Conservation (phyloP, 2,113 vertebrate species). For the Oryzias melastigma region DNA sequence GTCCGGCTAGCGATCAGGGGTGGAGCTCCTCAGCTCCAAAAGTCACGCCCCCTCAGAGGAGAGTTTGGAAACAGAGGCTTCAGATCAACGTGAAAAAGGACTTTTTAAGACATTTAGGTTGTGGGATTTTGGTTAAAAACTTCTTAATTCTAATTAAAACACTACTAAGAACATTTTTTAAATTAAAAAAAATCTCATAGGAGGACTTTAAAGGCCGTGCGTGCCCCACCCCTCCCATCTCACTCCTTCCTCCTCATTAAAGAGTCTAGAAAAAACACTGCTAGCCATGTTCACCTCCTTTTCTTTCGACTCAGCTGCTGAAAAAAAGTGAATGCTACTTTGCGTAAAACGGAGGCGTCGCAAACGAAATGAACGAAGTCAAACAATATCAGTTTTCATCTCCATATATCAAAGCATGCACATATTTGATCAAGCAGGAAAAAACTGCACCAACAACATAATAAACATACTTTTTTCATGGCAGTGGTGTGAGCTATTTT, state of each 20-base stretch:
- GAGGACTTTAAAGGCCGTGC: background rate
- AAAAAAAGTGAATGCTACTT: constrained; percentile 33
- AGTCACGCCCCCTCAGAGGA: too few relatives aligned
- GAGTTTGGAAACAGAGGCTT: too few relatives aligned
- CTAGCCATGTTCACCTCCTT: constrained; percentile 31
- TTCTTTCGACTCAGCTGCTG: constrained; percentile 22
- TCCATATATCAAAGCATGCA: constrained; percentile 74
- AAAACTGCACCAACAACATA: constrained; percentile 65
- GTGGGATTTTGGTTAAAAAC: too few relatives aligned
- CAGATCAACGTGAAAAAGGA: too few relatives aligned
- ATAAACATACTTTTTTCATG: constrained; percentile 68
- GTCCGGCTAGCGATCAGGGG: too few relatives aligned
- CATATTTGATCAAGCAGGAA: constrained; percentile 73
- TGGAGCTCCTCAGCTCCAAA: too few relatives aligned
- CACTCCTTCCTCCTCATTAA: constrained; percentile 16
- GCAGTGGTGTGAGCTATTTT: constrained; percentile 76
- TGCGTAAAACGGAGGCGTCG: constrained; percentile 56
- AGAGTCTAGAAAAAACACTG: constrained; percentile 38
- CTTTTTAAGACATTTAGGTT: too few relatives aligned
- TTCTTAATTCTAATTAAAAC: too few relatives aligned
- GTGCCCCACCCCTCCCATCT: constrained; percentile 22
- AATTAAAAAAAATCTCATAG: too few relatives aligned
- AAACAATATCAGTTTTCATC: constrained; percentile 65
- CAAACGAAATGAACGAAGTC: constrained; percentile 67
- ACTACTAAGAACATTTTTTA: too few relatives aligned